Conservation (phyloP, 2,113 vertebrate species). For the Petromus typicus region DNA sequence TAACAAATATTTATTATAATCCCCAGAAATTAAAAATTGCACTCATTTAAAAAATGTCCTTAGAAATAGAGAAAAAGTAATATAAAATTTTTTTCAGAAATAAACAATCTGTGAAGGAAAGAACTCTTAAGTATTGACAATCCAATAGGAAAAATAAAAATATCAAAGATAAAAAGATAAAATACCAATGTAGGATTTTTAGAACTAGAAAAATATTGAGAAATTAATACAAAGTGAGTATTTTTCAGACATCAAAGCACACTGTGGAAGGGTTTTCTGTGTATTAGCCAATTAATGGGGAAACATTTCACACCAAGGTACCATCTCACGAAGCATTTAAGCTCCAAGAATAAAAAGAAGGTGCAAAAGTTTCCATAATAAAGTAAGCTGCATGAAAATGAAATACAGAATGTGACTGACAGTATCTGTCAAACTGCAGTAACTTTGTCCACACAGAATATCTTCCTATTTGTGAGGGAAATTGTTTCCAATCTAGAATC, state of each 20-base stretch:
- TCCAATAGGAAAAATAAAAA: background rate
- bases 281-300: background rate
- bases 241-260: background rate
- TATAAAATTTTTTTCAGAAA: background rate
- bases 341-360: background rate
- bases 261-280: background rate
- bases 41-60: background rate
- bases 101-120: background rate
- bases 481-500: background rate
- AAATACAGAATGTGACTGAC: background rate
- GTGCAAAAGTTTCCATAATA: background rate
- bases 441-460: background rate
- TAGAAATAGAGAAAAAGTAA: too few species aligned
- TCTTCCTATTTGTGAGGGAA: background rate
- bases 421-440: background rate
- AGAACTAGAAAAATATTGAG: background rate
- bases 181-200: background rate
- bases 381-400: background rate
- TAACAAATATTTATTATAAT: background rate
- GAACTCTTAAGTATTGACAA: slow-evolving; percentile 13
- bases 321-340: background rate
- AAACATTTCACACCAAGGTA: background rate
- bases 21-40: background rate
- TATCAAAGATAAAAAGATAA: background rate
- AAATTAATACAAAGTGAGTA: background rate